Conservation (phyloP, 1,140 invertebrate species). For the Mactra quadrangularis region DNA sequence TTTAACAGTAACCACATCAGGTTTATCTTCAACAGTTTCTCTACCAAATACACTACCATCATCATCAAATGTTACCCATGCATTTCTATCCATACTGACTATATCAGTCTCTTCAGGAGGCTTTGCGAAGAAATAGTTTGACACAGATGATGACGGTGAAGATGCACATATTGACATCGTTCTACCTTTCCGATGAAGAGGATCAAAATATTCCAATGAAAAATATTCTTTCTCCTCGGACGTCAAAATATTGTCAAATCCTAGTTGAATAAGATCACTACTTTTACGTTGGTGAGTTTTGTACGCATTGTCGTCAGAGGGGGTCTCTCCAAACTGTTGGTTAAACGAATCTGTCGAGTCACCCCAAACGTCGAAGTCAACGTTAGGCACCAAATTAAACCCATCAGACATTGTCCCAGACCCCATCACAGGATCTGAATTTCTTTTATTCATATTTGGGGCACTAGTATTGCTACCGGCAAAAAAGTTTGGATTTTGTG, state of each 20-base stretch:
- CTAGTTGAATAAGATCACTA: slow-evolving; percentile 70
- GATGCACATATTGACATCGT: slow-evolving; percentile 67
- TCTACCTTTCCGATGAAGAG: slow-evolving; percentile 72
- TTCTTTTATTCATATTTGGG: not conserved
- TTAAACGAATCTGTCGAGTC: slow-evolving; percentile 14
- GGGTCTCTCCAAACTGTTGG: slow-evolving; percentile 21
- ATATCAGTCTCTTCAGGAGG: slow-evolving; percentile 52
- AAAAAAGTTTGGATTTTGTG: slow-evolving; percentile 33
- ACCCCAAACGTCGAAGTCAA: slow-evolving; percentile 61
- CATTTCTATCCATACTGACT: slow-evolving; percentile 46
- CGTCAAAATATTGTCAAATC: slow-evolving; percentile 60
- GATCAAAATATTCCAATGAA: slow-evolving; percentile 79
- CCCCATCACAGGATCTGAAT: not conserved
- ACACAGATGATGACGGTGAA: slow-evolving; percentile 17
- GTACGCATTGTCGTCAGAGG: slow-evolving; percentile 22
- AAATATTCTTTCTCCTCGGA: slow-evolving; percentile 77
- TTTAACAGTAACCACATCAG: slow-evolving; percentile 14
- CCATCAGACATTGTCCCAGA: slow-evolving; percentile 9
- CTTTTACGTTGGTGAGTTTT: slow-evolving; percentile 52
- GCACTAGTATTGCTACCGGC: not conserved
- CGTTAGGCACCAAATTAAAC: slow-evolving; percentile 50
- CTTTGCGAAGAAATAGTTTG: slow-evolving; percentile 68
- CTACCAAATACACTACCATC: not conserved
- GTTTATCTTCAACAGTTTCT: not conserved
- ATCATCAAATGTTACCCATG: slow-evolving; percentile 62